phyloP scores from a whole-genome alignment of 2,113 vertebrate species.

The Isurus oxyrinchus region DNA sequence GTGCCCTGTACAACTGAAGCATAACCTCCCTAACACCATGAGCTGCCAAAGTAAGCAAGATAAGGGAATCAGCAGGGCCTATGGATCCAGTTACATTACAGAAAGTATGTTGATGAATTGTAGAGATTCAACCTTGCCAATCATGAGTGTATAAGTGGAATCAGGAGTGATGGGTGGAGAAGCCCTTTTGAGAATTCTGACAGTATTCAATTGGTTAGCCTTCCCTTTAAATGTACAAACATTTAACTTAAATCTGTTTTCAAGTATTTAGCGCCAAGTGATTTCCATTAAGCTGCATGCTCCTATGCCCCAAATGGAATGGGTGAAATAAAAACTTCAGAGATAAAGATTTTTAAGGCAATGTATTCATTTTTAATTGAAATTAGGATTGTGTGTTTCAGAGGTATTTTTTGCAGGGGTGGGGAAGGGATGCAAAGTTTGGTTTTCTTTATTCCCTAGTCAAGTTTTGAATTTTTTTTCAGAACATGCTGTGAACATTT shows the following conservation, averaged over 20 bases:
- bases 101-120: no score
- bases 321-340: neutral
- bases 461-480: neutral
- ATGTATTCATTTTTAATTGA: neutral
- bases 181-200: neutral
- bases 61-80: no score
- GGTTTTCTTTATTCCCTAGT: neutral
- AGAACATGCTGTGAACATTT: neutral
- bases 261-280: neutral
- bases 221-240: neutral
- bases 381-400: neutral
- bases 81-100: no score
- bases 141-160: neutral
- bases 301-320: neutral
- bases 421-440: neutral
- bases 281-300: neutral
- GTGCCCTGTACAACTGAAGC: no score
- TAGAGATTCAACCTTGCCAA: no score
- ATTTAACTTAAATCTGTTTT: neutral
- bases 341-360: neutral
- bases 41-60: no score
- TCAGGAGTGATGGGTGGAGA: neutral
- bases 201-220: neutral
- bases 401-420: neutral
- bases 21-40: no score